Conservation (phyloP, 2,888 invertebrate genomes). For the Drosophila lacicola region DNA sequence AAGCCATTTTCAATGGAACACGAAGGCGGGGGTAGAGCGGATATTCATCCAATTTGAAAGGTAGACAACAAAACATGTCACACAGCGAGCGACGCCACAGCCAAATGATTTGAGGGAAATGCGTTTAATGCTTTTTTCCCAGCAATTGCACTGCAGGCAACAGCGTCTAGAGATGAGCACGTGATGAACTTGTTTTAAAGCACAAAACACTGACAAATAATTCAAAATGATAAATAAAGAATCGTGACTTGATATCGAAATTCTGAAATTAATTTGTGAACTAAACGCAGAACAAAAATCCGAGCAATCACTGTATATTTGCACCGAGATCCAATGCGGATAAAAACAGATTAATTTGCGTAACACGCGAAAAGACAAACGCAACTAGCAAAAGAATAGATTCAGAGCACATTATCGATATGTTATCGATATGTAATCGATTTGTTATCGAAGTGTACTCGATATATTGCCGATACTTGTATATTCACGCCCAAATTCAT, state of each 20-base stretch:
- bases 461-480: not conserved
- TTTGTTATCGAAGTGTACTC: not conserved
- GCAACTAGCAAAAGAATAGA: not conserved
- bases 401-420: not conserved
- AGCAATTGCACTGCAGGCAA: not conserved
- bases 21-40: not conserved
- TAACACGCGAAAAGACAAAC: not conserved
- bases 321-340: too few relatives aligned
- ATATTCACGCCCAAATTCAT: too few relatives aligned
- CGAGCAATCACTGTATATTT: not conserved
- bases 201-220: not conserved
- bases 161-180: slow-evolving; percentile 2
- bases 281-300: too few relatives aligned
- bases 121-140: slow-evolving; percentile 46
- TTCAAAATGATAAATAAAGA: too few relatives aligned
- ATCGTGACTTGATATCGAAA: too few relatives aligned
- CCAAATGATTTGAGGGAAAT: slow-evolving; percentile 60
- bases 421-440: not conserved
- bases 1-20: too few relatives aligned
- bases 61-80: slow-evolving; percentile 47
- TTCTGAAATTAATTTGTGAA: too few relatives aligned
- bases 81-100: slow-evolving; percentile 12
- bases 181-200: not conserved
- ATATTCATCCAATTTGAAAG: slow-evolving; percentile 38
- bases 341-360: too few relatives aligned